A percentile compares a stretch with the other conserved stretches of the same genome.
Conservation (phyloP, 2,888 invertebrate species). For the Hipparchia semele region DNA sequence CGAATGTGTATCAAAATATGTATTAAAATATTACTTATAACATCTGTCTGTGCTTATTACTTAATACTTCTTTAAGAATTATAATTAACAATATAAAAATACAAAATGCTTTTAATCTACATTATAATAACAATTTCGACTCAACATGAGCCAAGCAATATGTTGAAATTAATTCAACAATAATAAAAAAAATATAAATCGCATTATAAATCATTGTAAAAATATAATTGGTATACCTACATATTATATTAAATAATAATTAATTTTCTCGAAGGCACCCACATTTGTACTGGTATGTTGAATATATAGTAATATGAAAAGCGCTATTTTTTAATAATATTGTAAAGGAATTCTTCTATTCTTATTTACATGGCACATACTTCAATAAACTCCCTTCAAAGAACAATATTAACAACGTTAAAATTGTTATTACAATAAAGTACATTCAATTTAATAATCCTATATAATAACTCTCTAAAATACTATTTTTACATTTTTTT, state of each 20-base stretch:
- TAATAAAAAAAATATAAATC: conserved; percentile 47
- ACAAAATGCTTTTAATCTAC: conserved; percentile 41
- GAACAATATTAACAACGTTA: neutral
- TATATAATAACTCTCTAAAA: conserved; percentile 37
- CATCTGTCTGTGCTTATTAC: conserved; percentile 19
- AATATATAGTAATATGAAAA: conserved; percentile 42
- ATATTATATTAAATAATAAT: conserved; percentile 31
- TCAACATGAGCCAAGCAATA: conserved; percentile 73
- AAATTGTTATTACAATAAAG: conserved; percentile 9
- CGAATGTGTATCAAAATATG: conserved; percentile 3
- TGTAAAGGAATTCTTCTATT: conserved; percentile 46
- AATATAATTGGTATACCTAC: conserved; percentile 27
- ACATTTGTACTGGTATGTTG: conserved; percentile 56
- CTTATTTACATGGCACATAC: conserved; percentile 77
- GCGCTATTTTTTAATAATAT: conserved; percentile 40
- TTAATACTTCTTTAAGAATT: conserved; percentile 23
- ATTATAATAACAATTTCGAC: conserved; percentile 52
- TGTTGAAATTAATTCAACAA: conserved; percentile 65
- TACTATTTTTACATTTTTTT: conserved; percentile 49
- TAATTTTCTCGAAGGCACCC: conserved; percentile 54
- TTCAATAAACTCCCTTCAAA: conserved; percentile 52
- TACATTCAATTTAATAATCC: conserved; percentile 14
- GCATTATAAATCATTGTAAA: conserved; percentile 41
- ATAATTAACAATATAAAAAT: conserved; percentile 44
- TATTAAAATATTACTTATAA: conserved; percentile 18